Base-by-base conservation (phyloP, 2,888 invertebrate species). In the Trissolcus japonicus region DNA sequence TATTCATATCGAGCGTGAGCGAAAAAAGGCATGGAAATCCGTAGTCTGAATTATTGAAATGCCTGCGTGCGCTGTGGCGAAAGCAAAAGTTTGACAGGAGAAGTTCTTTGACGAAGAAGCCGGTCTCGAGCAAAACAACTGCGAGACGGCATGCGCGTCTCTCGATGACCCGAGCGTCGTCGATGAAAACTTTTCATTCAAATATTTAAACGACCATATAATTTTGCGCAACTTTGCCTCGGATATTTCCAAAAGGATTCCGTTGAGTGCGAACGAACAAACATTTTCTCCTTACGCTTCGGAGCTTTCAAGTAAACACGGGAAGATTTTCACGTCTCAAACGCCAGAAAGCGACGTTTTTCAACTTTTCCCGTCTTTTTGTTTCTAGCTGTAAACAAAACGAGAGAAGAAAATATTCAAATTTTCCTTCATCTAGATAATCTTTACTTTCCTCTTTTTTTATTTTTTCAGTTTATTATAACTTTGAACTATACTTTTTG, bases 31-130 rank as follows among this genome's bases (percentile, higher is more conserved):
- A 80, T 83, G 78, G 82, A 83, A 85, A 85, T 84, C 82, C 82
- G 83, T 83, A 83, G 68, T 74, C 78, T 85, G 83, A 83, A 85
- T 85, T 83, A 85, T 85, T 84, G 83, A 85, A 80, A 83, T 81
- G 72, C 65, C 61, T 51, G 72, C 76, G 61, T 67, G 65, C 40
- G 57, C 61, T 46, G 59, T 53, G 59, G 68, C 67, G 65, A 72
- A 67, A 77, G 71, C 72, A 68, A 75, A 76, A 78, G 72, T 72
- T 78, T 66, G 76, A 77, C 73, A 65, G 72, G 54, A 60, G 68
- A 77, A 73, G 51, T 77, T 77, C 60, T 68, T 60, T 72, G 62
- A 73, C 73, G 54, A 59, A 67, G 66, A 55, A 71, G 53, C 25
- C 25, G 25, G 73, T 78, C 73, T 62, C 50, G 25, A 43, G 60